A percentile compares a stretch with the other conserved stretches of the same genome.
Conservation (phyloP, 2,888 invertebrate species). For the Criorhina ranunculi region DNA sequence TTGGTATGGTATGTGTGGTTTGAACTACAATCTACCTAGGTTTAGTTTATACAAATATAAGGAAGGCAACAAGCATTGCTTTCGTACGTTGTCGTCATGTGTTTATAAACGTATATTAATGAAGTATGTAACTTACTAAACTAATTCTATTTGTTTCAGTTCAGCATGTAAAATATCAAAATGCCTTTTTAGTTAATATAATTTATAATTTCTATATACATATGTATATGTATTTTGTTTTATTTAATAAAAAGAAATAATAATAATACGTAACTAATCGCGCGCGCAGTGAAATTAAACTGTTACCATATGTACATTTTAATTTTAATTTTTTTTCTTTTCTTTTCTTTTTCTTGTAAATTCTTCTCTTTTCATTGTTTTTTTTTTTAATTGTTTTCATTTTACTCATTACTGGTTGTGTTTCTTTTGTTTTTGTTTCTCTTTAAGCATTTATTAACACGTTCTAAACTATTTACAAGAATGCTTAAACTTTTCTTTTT, state of each 20-base stretch:
- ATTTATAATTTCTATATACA: slow-evolving; percentile 50
- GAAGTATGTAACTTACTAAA: slow-evolving; percentile 72
- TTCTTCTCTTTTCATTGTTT: slow-evolving; percentile 59
- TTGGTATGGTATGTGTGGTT: background rate
- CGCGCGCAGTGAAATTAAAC: slow-evolving; percentile 67
- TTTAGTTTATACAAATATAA: slow-evolving; percentile 36
- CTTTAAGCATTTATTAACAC: slow-evolving; percentile 63
- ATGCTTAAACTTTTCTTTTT: slow-evolving; percentile 59
- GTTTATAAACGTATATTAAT: slow-evolving; percentile 63
- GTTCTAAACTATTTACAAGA: slow-evolving; percentile 72
- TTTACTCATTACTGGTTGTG: slow-evolving; percentile 45
- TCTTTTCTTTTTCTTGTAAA: slow-evolving; percentile 41
- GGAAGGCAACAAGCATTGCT: slow-evolving; percentile 28
- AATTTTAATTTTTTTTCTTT: slow-evolving; percentile 66
- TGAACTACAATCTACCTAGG: slow-evolving; percentile 34
- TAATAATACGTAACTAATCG: slow-evolving; percentile 67
- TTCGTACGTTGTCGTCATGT: slow-evolving; percentile 16
- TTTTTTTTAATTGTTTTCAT: slow-evolving; percentile 35
- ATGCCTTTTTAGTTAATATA: slow-evolving; percentile 74
- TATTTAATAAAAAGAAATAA: slow-evolving; percentile 55
- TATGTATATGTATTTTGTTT: slow-evolving; percentile 45
- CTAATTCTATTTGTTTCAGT: slow-evolving; percentile 75
- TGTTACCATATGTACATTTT: slow-evolving; percentile 69
- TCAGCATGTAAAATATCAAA: slow-evolving; percentile 77
- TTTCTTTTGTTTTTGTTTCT: slow-evolving; percentile 17